phyloP scores from a whole-genome alignment of 1,140 invertebrate species.

The Drosophila sulfurigaster region DNA sequence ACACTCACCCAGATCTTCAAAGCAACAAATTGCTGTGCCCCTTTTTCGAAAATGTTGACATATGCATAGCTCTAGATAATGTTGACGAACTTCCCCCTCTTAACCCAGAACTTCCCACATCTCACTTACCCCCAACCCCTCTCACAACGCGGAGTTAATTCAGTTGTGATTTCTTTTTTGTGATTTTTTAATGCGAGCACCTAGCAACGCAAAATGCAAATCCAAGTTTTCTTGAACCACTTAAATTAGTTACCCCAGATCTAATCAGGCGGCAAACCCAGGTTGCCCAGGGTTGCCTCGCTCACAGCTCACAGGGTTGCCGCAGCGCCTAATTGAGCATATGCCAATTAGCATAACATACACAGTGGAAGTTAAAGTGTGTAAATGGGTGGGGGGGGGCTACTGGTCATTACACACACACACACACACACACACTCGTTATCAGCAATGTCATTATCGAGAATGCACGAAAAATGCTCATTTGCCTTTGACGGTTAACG shows the following conservation, averaged over 20 bases:
- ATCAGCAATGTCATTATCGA: slow-evolving; percentile 60
- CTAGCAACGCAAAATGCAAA: slow-evolving; percentile 58
- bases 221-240: slow-evolving; percentile 43
- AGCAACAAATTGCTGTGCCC: background rate
- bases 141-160: too few species aligned
- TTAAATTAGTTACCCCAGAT: slow-evolving; percentile 77
- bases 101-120: too few species aligned
- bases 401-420: slow-evolving; percentile 27
- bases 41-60: slow-evolving; percentile 18
- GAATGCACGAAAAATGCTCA: slow-evolving; percentile 34
- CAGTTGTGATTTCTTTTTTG: background rate
- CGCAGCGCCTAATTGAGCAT: slow-evolving; percentile 76
- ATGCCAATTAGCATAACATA: slow-evolving; percentile 77
- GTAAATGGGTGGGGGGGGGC: background rate
- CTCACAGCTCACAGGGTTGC: slow-evolving; percentile 46
- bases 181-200: slow-evolving; percentile 58
- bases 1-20: slow-evolving; percentile 6
- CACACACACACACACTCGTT: too few species aligned
- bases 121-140: too few species aligned
- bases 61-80: slow-evolving; percentile 14
- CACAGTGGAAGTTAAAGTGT: background rate
- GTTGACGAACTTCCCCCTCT: background rate
- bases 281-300: slow-evolving; percentile 61
- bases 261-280: slow-evolving; percentile 67
- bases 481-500: slow-evolving; percentile 30